These are phyloP conservation scores for Cosmia trapezina DNA, from an alignment of 2,888 invertebrate species.

Conservation along the genomic window DNA sequence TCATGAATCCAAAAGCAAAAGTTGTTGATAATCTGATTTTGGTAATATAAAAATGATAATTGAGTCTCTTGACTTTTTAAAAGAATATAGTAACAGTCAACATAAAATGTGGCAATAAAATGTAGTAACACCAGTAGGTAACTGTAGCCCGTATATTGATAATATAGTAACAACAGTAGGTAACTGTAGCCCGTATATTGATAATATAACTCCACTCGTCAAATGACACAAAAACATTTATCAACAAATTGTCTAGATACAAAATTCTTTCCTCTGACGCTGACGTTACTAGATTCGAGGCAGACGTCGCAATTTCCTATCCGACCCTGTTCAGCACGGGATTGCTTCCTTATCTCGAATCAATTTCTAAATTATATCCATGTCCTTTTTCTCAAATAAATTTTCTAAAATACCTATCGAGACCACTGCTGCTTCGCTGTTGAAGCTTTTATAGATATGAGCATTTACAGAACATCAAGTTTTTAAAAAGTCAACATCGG, in stretches of 20 bases:
- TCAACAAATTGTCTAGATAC: slow-evolving; percentile 57
- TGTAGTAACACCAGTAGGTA: not conserved
- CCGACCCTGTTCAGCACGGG: slow-evolving; percentile 70
- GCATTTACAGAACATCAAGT: not conserved
- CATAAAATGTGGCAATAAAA: not conserved
- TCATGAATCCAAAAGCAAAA: not conserved
- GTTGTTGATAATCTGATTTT: not conserved
- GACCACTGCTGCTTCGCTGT: not conserved
- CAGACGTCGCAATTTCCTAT: slow-evolving; percentile 82
- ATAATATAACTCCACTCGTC: slow-evolving; percentile 10
- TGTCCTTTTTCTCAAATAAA: slow-evolving; percentile 63
- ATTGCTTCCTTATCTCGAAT: slow-evolving; percentile 83
- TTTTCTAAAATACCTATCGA: slow-evolving; percentile 43
- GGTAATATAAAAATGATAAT: not conserved
- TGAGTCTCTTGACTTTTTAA: not conserved
- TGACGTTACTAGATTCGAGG: slow-evolving; percentile 51
- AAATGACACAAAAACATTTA: slow-evolving; percentile 23
- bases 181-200: not conserved
- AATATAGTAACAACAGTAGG: not conserved
- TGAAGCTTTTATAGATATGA: not conserved
- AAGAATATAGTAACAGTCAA: not conserved
- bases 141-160: not conserved
- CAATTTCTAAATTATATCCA: slow-evolving; percentile 74
- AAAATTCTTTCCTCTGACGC: slow-evolving; percentile 49
- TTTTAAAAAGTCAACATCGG: too few relatives aligned